phyloP scores from a whole-genome alignment of 2,797 vertebrate species.

The Pogonophryne albipinna region DNA sequence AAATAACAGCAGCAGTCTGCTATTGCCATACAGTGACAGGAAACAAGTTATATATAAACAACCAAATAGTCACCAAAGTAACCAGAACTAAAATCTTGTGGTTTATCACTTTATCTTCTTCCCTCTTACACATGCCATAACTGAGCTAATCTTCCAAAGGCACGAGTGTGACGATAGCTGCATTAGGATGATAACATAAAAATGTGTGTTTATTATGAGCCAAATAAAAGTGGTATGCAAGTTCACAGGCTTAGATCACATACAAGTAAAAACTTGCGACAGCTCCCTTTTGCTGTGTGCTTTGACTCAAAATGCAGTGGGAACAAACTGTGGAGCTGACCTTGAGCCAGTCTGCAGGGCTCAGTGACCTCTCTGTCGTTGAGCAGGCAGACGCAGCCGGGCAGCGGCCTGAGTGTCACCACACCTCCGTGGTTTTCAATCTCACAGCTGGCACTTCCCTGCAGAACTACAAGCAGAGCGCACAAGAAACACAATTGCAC shows the following conservation, averaged over 20 bases:
- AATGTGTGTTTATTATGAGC: background rate
- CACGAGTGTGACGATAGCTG: background rate
- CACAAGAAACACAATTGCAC: slow-evolving; percentile 42
- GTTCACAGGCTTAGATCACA: background rate
- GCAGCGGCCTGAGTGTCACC: slow-evolving; percentile 88
- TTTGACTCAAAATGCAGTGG: background rate
- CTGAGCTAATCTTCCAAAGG: background rate
- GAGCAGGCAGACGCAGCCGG: slow-evolving; percentile 87
- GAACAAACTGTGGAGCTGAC: slow-evolving; percentile 70
- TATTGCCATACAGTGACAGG: too few species aligned
- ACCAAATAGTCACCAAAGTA: too few species aligned
- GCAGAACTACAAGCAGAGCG: slow-evolving; percentile 84
- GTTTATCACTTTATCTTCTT: background rate
- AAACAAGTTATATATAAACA: background rate
- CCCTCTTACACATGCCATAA: background rate
- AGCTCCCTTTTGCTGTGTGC: background rate
- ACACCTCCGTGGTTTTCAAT: slow-evolving; percentile 91
- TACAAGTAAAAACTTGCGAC: background rate
- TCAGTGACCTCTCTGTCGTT: slow-evolving; percentile 89
- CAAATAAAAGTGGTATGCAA: background rate
- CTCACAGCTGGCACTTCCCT: slow-evolving; percentile 89
- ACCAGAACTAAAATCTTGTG: background rate
- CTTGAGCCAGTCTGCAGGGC: slow-evolving; percentile 93
- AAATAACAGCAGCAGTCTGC: background rate
- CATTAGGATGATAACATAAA: background rate